phyloP scores from a whole-genome alignment of 2,113 vertebrate species.

The Ranitomeya imitator region DNA sequence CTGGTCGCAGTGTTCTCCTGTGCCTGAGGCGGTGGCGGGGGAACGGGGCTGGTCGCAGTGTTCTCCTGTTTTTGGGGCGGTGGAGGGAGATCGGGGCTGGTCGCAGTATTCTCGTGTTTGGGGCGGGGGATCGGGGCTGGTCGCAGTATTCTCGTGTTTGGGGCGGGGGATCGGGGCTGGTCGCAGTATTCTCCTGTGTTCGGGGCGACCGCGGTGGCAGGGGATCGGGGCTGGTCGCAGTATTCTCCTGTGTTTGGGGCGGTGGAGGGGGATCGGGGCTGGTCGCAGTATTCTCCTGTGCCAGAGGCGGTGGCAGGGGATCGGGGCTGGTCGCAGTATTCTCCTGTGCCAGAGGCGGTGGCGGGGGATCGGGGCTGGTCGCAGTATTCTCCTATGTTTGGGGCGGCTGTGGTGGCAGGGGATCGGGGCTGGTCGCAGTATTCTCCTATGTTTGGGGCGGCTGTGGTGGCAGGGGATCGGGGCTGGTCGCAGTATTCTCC shows the following conservation, averaged over 20 bases:
- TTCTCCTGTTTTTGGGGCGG: no score
- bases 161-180: not conserved
- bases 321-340: not conserved
- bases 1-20: not conserved
- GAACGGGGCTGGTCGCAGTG: not conserved
- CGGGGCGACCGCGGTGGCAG: no score
- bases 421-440: not conserved
- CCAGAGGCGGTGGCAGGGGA: no score
- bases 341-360: no score
- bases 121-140: no score
- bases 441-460: no score
- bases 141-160: not conserved
- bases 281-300: not conserved
- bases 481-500: not conserved
- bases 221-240: no score
- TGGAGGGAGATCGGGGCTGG: not conserved
- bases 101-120: not conserved
- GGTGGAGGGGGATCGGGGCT: not conserved
- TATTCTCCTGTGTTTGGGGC: no score
- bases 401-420: not conserved
- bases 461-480: no score
- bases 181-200: not conserved
- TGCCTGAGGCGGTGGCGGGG: no score
- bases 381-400: not conserved
- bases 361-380: not conserved